Conservation (phyloP, 2,113 vertebrate species). For the Barbus barbus region DNA sequence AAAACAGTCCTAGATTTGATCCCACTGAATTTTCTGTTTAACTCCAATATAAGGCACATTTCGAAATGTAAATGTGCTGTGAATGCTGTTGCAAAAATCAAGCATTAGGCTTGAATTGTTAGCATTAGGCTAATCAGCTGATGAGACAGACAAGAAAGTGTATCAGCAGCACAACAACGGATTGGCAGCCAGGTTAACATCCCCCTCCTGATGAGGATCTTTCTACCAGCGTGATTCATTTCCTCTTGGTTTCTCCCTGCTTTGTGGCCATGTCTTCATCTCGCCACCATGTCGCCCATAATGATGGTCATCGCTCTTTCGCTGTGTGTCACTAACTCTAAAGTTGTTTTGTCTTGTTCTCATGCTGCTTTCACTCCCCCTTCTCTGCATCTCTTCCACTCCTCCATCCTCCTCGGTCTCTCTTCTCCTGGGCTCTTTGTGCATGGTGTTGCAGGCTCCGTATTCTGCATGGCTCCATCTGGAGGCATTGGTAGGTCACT, state of each 20-base stretch:
- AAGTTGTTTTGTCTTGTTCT: slow-evolving; percentile 43
- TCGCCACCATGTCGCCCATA: slow-evolving; percentile 14
- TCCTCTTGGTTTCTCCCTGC: slow-evolving; percentile 28
- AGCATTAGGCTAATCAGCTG: neutral
- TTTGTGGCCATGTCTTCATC: slow-evolving; percentile 37
- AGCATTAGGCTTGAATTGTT: neutral
- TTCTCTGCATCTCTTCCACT: slow-evolving; percentile 20
- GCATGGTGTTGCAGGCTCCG: slow-evolving; percentile 81
- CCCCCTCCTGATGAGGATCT: neutral
- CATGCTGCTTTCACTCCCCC: slow-evolving; percentile 28
- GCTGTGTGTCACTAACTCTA: slow-evolving; percentile 42
- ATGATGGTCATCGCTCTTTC: slow-evolving; percentile 22
- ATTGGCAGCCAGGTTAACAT: slow-evolving; percentile 2
- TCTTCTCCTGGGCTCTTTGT: slow-evolving; percentile 67
- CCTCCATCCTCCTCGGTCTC: slow-evolving; percentile 3
- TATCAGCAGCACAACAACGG: neutral
- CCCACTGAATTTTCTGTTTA: neutral
- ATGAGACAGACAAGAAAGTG: neutral
- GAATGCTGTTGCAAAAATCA: neutral
- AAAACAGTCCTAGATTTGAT: neutral
- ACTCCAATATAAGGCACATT: neutral
- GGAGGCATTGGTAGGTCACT: slow-evolving; percentile 84
- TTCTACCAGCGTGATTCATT: slow-evolving; percentile 24
- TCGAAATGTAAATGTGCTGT: neutral
- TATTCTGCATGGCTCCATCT: slow-evolving; percentile 84